Conservation (phyloP, 2,797 vertebrate genomes). For the Chloroceryle amazona region DNA sequence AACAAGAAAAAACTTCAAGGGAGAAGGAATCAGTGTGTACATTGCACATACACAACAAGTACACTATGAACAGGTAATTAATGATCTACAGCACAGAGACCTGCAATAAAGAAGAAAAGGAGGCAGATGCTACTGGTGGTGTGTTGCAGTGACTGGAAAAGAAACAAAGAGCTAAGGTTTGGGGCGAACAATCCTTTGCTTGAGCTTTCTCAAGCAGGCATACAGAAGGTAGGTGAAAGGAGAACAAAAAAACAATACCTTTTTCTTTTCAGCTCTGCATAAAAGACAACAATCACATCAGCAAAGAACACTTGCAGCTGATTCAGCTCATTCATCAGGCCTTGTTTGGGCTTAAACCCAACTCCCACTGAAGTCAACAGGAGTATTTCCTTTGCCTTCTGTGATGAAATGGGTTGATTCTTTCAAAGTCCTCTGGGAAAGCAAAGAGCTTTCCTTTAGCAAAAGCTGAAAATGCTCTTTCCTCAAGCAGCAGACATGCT, state of each 20-base stretch:
- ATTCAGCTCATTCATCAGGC: slow-evolving; percentile 35
- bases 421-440: slow-evolving; percentile 1
- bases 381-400: not conserved
- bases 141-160: not conserved
- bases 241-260: not conserved
- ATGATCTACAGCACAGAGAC: not conserved
- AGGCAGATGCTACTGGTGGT: not conserved
- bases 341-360: slow-evolving; percentile 17
- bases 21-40: not conserved
- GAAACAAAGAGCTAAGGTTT: not conserved
- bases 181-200: not conserved
- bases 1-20: not conserved
- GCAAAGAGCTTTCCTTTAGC: not conserved
- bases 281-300: not conserved
- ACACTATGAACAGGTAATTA: not conserved
- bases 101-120: not conserved
- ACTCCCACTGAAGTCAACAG: not conserved
- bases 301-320: slow-evolving; percentile 5
- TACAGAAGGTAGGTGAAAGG: not conserved
- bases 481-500: not conserved
- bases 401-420: not conserved
- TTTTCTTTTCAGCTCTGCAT: not conserved
- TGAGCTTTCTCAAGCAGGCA: not conserved
- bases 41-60: not conserved
- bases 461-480: not conserved